Base-by-base conservation (phyloP, 1,140 invertebrate genomes). In the Battus philenor region DNA sequence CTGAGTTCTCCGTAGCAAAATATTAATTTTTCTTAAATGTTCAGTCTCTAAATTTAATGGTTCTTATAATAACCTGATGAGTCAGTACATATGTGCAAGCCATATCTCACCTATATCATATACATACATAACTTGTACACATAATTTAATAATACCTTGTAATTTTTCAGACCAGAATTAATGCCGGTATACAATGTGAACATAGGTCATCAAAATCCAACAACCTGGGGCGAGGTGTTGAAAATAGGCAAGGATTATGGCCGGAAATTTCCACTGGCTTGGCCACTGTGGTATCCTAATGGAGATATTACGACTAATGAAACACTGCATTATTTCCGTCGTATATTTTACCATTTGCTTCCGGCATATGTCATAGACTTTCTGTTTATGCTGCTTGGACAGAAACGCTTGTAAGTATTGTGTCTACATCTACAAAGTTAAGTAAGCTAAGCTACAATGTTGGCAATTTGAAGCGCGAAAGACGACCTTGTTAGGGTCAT, bases 181-280 rank as follows among this genome's bases (percentile, higher is more conserved):
- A 87, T 93, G 13, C 92, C 92, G 0, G 91, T 94, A 5, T 92
- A 90, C 63, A 95, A 94, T 63, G 73, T 93, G 16, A 93, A 92
- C 6, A 89, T 90, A 53, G 89, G 89, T n/a, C 88, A 90, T 4
- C 78, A 90, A 2, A 76, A 90, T 11, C 88, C 89, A 10, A 87
- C 91, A 0, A 91, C 91, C 0, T 98, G 96, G 96, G 91, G 92
- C 8, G 91, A 95, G 38, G 89, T 97, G 10, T 72, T 95, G 33
- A 68, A 89, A 4, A 88, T 89, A 41, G 93, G 91, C 3, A 92
- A 90, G 39, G 51, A 53, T 0, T 76, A 76, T 17, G 74, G 57
- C 1, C 59, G 75, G 0, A 60, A 74, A 15, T 64, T 64, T 54
- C 90, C 90, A 0, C 68, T 91, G 22, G 87, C 87, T 10, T 87